phyloP scores from a whole-genome alignment of 2,888 invertebrate genomes.

The Galerucella calmariensis region DNA sequence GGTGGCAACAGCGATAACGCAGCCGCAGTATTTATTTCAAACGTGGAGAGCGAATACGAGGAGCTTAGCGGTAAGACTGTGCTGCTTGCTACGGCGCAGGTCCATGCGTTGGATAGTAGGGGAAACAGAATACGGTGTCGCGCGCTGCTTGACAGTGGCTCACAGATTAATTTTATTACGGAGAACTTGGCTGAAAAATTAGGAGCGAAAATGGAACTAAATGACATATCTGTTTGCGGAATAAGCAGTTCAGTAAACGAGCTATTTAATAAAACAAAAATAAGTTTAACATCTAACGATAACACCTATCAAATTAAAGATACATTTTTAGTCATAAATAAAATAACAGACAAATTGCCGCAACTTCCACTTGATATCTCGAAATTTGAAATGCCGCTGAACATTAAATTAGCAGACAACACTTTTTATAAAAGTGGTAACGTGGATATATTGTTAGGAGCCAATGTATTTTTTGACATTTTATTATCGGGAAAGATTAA shows the following conservation, averaged over 20 bases:
- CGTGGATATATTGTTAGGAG: too few relatives aligned
- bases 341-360: constrained; percentile 1
- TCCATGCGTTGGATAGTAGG: background rate
- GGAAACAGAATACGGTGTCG: constrained; percentile 1
- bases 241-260: background rate
- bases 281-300: background rate
- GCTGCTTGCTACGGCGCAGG: constrained; percentile 1
- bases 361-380: background rate
- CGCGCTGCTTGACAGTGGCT: background rate
- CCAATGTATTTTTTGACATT: too few relatives aligned
- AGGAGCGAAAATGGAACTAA: background rate
- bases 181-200: background rate
- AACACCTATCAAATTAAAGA: constrained; percentile 1
- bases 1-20: background rate
- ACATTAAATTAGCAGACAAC: too few relatives aligned
- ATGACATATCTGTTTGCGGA: background rate
- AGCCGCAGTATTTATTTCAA: background rate
- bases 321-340: constrained; percentile 4
- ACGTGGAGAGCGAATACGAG: too few relatives aligned
- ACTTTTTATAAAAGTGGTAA: too few relatives aligned
- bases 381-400: too few relatives aligned
- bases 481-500: too few relatives aligned
- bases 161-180: background rate
- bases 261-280: background rate
- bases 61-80: background rate